These are phyloP conservation scores for Larimichthys polyactis DNA, from an alignment of 2,113 vertebrate species.

Conservation along the genomic window DNA sequence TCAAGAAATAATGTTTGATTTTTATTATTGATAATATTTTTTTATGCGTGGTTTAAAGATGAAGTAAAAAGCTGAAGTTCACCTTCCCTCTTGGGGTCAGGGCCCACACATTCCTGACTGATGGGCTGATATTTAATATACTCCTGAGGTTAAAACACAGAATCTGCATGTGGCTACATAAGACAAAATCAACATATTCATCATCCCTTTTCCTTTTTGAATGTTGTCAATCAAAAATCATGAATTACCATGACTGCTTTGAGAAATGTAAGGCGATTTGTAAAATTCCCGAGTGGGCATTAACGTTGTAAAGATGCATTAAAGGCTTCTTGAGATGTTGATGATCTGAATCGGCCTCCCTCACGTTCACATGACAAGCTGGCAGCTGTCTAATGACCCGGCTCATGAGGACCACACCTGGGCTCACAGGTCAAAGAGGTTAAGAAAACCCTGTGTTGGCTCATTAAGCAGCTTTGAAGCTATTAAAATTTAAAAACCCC, in stretches of 20 bases:
- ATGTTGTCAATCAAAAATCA: too few relatives aligned
- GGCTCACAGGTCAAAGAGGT: slow-evolving; percentile 4
- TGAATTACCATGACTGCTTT: too few relatives aligned
- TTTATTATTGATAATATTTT: neutral
- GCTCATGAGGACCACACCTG: neutral
- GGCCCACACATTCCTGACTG: too few relatives aligned
- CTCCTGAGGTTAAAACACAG: too few relatives aligned
- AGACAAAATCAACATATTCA: too few relatives aligned
- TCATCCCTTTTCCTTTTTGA: too few relatives aligned
- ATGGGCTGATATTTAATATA: neutral
- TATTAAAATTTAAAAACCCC: neutral
- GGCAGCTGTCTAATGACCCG: neutral
- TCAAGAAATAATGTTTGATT: neutral
- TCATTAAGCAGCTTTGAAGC: slow-evolving; percentile 1
- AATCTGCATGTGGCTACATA: too few relatives aligned
- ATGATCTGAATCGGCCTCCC: neutral
- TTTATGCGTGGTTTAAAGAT: neutral
- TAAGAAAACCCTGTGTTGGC: neutral
- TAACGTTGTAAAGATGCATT: neutral
- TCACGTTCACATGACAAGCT: neutral
- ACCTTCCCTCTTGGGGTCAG: neutral
- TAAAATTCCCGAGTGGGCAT: too few relatives aligned
- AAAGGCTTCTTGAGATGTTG: neutral
- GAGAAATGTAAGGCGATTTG: too few relatives aligned
- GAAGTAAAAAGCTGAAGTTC: neutral